These are phyloP conservation scores for Ictalurus punctatus DNA, from an alignment of 2,113 vertebrate species.

Conservation along the genomic window DNA sequence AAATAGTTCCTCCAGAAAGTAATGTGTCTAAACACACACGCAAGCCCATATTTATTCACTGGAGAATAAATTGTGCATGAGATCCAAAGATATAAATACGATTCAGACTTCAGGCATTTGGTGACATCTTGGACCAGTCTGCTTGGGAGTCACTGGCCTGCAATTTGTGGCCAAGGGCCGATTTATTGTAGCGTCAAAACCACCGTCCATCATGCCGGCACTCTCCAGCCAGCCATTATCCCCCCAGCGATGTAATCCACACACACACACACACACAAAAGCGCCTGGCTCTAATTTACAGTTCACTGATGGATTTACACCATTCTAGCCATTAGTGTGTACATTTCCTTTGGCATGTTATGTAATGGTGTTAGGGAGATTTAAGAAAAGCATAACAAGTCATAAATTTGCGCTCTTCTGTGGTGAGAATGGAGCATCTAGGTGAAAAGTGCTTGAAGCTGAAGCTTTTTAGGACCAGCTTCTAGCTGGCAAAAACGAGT, in stretches of 20 bases:
- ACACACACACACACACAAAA: slow-evolving; percentile 57
- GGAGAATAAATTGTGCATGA: not conserved
- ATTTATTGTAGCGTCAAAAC: slow-evolving; percentile 52
- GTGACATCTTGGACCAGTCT: slow-evolving; percentile 37
- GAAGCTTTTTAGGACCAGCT: slow-evolving; percentile 1
- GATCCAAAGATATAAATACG: slow-evolving; percentile 41
- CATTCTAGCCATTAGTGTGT: slow-evolving; percentile 60
- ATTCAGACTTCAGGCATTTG: slow-evolving; percentile 25
- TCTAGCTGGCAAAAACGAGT: not conserved
- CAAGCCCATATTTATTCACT: not conserved
- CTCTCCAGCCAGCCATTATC: slow-evolving; percentile 48
- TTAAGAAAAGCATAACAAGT: slow-evolving; percentile 72
- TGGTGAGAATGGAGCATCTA: slow-evolving; percentile 52
- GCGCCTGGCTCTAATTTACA: slow-evolving; percentile 62
- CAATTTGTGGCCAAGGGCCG: slow-evolving; percentile 43
- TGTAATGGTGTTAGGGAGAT: slow-evolving; percentile 70
- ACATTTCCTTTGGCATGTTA: slow-evolving; percentile 68
- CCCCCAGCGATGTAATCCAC: slow-evolving; percentile 60
- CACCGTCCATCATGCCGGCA: slow-evolving; percentile 48
- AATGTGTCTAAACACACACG: slow-evolving; percentile 28
- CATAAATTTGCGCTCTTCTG: slow-evolving; percentile 66
- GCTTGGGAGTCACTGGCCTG: slow-evolving; percentile 36
- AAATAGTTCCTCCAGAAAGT: not conserved
- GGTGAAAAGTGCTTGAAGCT: slow-evolving; percentile 37
- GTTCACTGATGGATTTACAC: slow-evolving; percentile 62